These are phyloP conservation scores for Notocelia uddmanniana DNA, from an alignment of 2,888 invertebrate genomes.

Conservation along the genomic window DNA sequence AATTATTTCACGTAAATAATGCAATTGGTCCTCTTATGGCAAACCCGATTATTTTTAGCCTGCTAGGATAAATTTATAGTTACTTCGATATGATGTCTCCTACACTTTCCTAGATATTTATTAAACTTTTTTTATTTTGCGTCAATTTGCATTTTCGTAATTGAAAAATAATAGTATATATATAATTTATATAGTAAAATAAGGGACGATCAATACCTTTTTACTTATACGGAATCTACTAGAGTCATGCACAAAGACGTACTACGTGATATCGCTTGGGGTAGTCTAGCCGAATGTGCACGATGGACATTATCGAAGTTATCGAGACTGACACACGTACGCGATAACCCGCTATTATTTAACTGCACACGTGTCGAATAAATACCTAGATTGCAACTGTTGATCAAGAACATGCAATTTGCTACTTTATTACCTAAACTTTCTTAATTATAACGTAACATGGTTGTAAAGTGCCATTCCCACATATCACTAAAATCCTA, in stretches of 20 bases:
- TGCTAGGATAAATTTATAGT: too few relatives aligned
- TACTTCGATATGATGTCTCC: too few relatives aligned
- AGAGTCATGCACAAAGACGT: neutral
- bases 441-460: constrained; percentile 5
- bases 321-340: neutral
- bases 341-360: neutral
- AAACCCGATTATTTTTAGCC: too few relatives aligned
- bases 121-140: too few relatives aligned
- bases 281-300: too few relatives aligned
- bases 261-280: neutral
- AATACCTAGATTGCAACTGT: neutral
- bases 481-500: constrained; percentile 39
- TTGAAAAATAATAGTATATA: too few relatives aligned
- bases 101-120: too few relatives aligned
- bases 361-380: neutral
- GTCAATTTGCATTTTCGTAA: too few relatives aligned
- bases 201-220: too few relatives aligned
- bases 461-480: neutral
- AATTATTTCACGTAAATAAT: too few relatives aligned
- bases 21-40: too few relatives aligned
- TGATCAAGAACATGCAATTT: neutral
- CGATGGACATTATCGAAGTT: neutral
- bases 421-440: constrained; percentile 7
- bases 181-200: too few relatives aligned
- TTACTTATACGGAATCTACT: neutral